Conservation (phyloP, 2,113 vertebrate species). For the Hepsetus odoe region DNA sequence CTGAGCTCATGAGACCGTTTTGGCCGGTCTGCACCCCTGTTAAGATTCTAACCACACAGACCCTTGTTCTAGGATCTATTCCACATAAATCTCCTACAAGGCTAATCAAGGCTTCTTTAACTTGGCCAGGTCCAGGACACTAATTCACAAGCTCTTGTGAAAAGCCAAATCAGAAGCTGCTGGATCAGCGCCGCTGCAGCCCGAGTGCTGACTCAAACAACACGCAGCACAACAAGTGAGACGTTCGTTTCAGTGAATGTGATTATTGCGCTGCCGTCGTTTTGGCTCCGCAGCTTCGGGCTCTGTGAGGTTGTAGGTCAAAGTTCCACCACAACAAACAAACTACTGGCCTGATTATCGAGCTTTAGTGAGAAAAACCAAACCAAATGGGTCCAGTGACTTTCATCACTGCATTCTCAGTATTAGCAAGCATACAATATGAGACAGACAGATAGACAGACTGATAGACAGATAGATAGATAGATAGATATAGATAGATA, state of each 20-base stretch:
- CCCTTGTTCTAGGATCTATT: too few species aligned
- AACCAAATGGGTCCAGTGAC: constrained; percentile 1
- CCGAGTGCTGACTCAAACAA: constrained; percentile 11
- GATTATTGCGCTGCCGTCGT: background rate
- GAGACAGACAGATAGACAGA: constrained; percentile 2
- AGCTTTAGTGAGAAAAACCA: constrained; percentile 14
- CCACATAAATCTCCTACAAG: constrained; percentile 32
- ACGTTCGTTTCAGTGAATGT: constrained; percentile 7
- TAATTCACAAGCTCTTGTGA: constrained; percentile 23
- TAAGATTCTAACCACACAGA: too few species aligned
- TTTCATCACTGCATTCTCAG: constrained; percentile 18
- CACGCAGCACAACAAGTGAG: background rate
- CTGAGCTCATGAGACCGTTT: too few species aligned
- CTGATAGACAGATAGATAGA: background rate
- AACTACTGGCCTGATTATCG: background rate
- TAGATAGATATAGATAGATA: background rate
- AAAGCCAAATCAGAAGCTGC: background rate
- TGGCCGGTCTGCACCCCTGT: too few species aligned
- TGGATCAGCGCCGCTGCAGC: background rate
- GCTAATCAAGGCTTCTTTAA: constrained; percentile 36
- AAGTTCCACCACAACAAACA: constrained; percentile 16
- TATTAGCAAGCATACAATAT: constrained; percentile 22
- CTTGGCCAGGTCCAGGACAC: background rate
- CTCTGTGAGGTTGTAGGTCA: constrained; percentile 4
- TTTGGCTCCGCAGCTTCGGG: background rate